Base-by-base conservation (phyloP, 2,888 invertebrate species). In the Cyrtodaria siliqua region DNA sequence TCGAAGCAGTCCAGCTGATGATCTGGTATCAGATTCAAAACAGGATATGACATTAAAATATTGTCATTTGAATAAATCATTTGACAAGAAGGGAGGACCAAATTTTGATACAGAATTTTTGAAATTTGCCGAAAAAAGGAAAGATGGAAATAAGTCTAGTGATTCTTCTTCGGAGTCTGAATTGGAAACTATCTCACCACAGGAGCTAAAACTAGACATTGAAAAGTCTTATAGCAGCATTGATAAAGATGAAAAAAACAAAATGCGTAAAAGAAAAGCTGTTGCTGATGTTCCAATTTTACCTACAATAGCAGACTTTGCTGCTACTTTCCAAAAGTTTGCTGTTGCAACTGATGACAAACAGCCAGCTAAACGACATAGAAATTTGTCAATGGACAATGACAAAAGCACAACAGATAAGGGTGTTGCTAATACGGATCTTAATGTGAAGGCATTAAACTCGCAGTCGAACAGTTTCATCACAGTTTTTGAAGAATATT, bases 51-150 rank as follows among this genome's bases (percentile, higher is more conserved):
- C 4, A 50, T 14, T n/a, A 16, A 29, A 20, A 14, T n/a, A 8
- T 33, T 33, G 6, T 12, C 4, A 4, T 33, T 33, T 33, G 33
- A 33, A 4, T 12, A 33, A 12, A 33, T 33, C 33, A 33, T 33
- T 33, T 55, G 66, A 60, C 1, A 42, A 57, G 29, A 26, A 42
- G 1, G 56, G n/a, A 42, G 24, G 26, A 44, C 23, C 27, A 23
- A 47, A 38, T 26, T 72, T 59, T 68, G 71, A 61, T 53, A 50
- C 66, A 40, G 77, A 77, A 60, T 72, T 68, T 29, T 18, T 57
- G 18, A 77, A 60, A 23, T 72, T 71, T 55, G 26, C 71, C 18
- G 57, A 63, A 52, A 52, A 47, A 9, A 40, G 42, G 23, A 49
- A 40, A 47, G 33, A 49, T 14, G 29, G 29, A 2, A 18, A 57